A percentile compares a stretch with the other conserved stretches of the same genome.
These are phyloP conservation scores for Helobdella robusta DNA, from an alignment of 2,888 invertebrate species.

Conservation along the genomic window DNA sequence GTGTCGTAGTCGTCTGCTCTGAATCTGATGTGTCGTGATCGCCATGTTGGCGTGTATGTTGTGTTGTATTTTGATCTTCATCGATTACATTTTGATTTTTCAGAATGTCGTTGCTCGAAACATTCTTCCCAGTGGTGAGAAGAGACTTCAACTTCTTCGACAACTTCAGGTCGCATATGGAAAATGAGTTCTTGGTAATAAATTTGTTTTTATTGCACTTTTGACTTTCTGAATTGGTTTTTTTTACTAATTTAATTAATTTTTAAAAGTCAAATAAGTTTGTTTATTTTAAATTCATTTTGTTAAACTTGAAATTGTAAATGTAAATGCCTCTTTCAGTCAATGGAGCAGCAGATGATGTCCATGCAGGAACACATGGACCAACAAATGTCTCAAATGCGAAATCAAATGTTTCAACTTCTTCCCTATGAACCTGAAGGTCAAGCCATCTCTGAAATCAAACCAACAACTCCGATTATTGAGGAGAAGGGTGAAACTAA, in stretches of 20 bases:
- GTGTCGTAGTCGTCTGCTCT: too few species aligned
- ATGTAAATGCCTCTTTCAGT: background rate
- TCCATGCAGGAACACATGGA: constrained; percentile 25
- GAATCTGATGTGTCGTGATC: too few species aligned
- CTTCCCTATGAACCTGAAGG: constrained; percentile 21
- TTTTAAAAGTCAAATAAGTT: constrained; percentile 5
- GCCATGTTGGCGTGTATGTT: too few species aligned
- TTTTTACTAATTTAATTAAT: background rate
- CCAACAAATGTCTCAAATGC: constrained; percentile 20
- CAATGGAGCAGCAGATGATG: constrained; percentile 24
- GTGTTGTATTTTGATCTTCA: too few species aligned
- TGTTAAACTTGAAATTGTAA: too few species aligned
- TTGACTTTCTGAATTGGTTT: background rate
- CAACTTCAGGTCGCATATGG: constrained; percentile 17
- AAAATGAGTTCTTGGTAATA: constrained; percentile 18
- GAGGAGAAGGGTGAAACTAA: constrained; percentile 31
- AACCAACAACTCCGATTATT: constrained; percentile 26
- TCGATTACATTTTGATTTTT: background rate
- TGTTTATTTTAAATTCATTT: too few species aligned
- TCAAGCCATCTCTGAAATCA: constrained; percentile 14
- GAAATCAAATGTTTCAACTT: constrained; percentile 28
- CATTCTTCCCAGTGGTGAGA: constrained; percentile 25
- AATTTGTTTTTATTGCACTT: background rate
- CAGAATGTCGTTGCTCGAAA: constrained; percentile 28
- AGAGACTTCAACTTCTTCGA: constrained; percentile 28